Evolutionary conservation across 2,888 invertebrate genomes (phyloP).

Genomic region (Eristalis arbustorum): DNA sequence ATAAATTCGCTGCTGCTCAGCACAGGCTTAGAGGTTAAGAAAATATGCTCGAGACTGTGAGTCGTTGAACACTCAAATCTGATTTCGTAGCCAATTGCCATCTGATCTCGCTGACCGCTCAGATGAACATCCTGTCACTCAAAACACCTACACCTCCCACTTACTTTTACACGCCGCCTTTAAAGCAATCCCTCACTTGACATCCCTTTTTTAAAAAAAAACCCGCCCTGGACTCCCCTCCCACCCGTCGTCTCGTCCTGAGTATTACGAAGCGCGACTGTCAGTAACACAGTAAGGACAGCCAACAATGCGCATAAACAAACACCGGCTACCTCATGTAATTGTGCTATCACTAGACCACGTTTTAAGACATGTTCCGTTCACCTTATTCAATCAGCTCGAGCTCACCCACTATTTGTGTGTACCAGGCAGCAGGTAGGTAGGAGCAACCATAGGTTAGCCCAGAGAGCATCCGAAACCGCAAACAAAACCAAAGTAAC

Average conservation of each 20-base stretch:
- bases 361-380: constrained; percentile 59
- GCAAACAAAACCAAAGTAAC: constrained; percentile 6
- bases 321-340: constrained; percentile 59
- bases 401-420: constrained; percentile 31
- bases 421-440: background rate
- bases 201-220: background rate
- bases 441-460: background rate
- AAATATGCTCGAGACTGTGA: too few relatives aligned
- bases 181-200: background rate
- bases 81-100: too few relatives aligned
- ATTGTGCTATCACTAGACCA: constrained; percentile 57
- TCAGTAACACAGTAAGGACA: background rate
- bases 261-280: background rate
- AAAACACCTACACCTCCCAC: too few relatives aligned
- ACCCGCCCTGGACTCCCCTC: background rate
- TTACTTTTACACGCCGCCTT: background rate
- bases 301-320: background rate
- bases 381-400: constrained; percentile 64
- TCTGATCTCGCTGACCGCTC: too few relatives aligned
- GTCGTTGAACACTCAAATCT: too few relatives aligned
- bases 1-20: too few relatives aligned
- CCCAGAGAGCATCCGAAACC: background rate
- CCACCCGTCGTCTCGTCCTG: background rate
- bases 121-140: too few relatives aligned
- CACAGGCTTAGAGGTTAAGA: too few relatives aligned